Conservation (phyloP, 1,140 invertebrate genomes). For the Drosophila erecta region DNA sequence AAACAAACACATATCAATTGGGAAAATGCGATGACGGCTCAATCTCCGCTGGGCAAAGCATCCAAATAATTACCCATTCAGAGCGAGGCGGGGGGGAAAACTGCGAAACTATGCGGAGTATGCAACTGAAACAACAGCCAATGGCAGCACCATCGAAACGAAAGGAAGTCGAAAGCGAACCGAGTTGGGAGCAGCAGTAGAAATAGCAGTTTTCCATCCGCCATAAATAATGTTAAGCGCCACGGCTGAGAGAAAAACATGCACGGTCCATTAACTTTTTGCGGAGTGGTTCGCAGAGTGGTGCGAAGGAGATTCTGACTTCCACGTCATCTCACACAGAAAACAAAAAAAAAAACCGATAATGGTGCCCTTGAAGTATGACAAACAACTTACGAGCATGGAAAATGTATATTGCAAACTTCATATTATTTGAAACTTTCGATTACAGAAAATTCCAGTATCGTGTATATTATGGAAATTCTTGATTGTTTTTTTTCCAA, state of each 20-base stretch:
- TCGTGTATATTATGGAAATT: too few relatives aligned
- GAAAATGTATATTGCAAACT: too few relatives aligned
- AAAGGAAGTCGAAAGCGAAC: conserved; percentile 65
- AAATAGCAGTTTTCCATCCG: conserved; percentile 78
- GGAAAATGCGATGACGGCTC: conserved; percentile 39
- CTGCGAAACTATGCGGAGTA: conserved; percentile 64
- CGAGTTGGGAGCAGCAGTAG: conserved; percentile 33
- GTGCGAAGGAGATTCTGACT: conserved; percentile 10
- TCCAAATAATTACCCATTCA: conserved; percentile 31
- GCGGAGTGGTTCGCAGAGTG: conserved; percentile 42
- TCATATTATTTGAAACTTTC: too few relatives aligned
- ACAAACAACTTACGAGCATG: too few relatives aligned
- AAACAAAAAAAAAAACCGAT: neutral
- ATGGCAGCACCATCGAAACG: conserved; percentile 50
- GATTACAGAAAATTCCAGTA: too few relatives aligned
- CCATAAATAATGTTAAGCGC: conserved; percentile 85
- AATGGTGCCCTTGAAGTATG: too few relatives aligned
- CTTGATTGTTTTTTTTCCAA: too few relatives aligned
- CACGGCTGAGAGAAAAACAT: conserved; percentile 84
- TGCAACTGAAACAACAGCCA: conserved; percentile 69
- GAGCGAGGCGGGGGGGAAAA: conserved; percentile 14
- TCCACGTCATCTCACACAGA: conserved; percentile 34
- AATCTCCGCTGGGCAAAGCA: conserved; percentile 26
- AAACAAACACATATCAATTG: conserved; percentile 39
- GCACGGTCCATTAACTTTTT: conserved; percentile 82